Conservation (phyloP, 1,140 invertebrate species). For the Drosophila quadrilineata region DNA sequence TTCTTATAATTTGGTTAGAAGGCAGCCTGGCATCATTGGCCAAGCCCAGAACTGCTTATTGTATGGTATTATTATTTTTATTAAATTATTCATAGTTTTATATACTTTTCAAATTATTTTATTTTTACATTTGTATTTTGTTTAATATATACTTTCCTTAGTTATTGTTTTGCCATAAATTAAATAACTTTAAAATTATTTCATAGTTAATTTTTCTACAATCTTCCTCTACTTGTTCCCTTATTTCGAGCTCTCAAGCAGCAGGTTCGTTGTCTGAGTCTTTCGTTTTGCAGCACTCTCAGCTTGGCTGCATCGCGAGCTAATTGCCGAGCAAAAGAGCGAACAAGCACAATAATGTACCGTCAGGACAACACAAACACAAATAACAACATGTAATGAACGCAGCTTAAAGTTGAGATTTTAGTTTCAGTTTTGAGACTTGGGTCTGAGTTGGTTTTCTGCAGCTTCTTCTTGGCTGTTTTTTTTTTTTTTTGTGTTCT, state of each 20-base stretch:
- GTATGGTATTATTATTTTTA: slow-evolving; percentile 9
- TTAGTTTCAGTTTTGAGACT: not conserved
- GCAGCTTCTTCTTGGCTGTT: slow-evolving; percentile 16
- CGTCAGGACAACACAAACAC: slow-evolving; percentile 67
- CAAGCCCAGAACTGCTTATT: too few species aligned
- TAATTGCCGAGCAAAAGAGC: slow-evolving; percentile 76
- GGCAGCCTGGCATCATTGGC: too few species aligned
- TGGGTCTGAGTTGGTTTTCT: too few species aligned
- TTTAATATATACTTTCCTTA: not conserved
- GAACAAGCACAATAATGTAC: slow-evolving; percentile 76
- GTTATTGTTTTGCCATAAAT: too few species aligned
- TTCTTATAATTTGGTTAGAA: slow-evolving; percentile 51
- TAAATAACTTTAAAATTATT: too few species aligned
- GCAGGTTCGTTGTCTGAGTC: slow-evolving; percentile 50
- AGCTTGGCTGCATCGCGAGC: slow-evolving; percentile 21
- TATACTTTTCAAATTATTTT: too few species aligned
- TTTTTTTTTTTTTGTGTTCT: slow-evolving; percentile 14
- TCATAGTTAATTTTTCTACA: too few species aligned
- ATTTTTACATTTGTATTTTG: too few species aligned
- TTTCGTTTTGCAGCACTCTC: slow-evolving; percentile 35
- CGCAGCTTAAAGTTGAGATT: slow-evolving; percentile 61
- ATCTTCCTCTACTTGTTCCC: too few species aligned
- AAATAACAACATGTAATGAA: slow-evolving; percentile 79
- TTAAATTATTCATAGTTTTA: slow-evolving; percentile 4
- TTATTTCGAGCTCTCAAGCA: too few species aligned